A percentile compares a stretch with the other conserved stretches of the same genome.
Evolutionary conservation across 2,113 vertebrate species (phyloP).

Genomic region (Hippopotamus amphibius): DNA sequence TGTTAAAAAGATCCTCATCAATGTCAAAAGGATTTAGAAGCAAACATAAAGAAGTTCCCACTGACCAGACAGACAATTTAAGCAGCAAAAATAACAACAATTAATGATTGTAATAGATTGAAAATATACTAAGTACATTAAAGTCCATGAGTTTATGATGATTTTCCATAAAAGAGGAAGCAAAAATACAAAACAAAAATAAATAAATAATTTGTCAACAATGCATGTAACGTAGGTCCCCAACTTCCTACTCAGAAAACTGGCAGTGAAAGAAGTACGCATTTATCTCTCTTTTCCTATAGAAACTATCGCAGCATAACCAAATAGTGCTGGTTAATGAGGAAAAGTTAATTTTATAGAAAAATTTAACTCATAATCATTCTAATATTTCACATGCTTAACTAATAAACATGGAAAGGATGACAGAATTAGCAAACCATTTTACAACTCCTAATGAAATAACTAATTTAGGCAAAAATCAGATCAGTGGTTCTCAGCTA

Average conservation of each 20-base stretch:
- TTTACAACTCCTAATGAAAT: conserved; percentile 30
- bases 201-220: neutral
- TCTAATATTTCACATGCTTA: neutral
- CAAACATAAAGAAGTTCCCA: neutral
- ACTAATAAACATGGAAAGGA: conserved; percentile 27
- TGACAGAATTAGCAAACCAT: conserved; percentile 41
- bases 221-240: neutral
- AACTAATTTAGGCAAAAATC: conserved; percentile 30
- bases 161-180: neutral
- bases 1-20: neutral
- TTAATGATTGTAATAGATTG: conserved; percentile 4
- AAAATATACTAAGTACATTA: neutral
- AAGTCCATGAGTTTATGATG: neutral
- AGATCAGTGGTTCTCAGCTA: neutral
- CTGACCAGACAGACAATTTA: neutral
- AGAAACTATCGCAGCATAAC: neutral
- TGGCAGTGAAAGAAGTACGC: neutral
- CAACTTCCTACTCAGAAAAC: conserved; percentile 28
- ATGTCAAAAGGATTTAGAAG: conserved; percentile 49
- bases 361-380: conserved; percentile 37
- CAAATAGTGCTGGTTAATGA: conserved; percentile 12
- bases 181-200: conserved; percentile 26
- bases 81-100: conserved; percentile 35
- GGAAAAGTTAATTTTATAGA: conserved; percentile 34
- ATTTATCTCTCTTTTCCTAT: neutral